Percentiles rank a stretch among this genome's conserved stretches.
These are phyloP conservation scores for Cnemophilus loriae DNA, from an alignment of 2,113 vertebrate genomes.

Conservation along the genomic window DNA sequence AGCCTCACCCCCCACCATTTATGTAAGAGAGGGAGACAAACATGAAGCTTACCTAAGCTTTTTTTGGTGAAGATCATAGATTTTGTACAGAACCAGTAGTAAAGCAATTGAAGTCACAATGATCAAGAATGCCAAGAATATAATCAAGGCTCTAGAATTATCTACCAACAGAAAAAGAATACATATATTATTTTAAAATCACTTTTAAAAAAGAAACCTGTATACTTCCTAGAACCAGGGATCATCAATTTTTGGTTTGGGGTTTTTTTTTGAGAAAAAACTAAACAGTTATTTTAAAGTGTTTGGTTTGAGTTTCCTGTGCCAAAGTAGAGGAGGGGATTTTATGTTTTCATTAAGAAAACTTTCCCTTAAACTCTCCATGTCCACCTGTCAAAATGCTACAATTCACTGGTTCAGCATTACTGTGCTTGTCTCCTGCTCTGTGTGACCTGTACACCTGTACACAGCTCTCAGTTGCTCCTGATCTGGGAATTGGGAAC, in stretches of 20 bases:
- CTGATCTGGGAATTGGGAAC: neutral
- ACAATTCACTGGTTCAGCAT: neutral
- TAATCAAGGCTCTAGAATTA: constrained; percentile 83
- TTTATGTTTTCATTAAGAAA: neutral
- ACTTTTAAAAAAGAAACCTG: neutral
- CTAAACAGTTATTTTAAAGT: neutral
- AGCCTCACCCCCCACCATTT: neutral
- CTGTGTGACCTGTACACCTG: neutral
- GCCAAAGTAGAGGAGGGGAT: neutral
- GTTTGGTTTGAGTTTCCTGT: neutral
- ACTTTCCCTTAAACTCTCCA: neutral
- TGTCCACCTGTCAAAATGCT: neutral
- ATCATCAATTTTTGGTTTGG: neutral
- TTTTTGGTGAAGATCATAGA: constrained; percentile 78
- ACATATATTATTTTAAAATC: neutral
- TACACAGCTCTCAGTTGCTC: neutral
- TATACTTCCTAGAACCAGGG: neutral
- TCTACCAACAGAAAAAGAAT: constrained; percentile 69
- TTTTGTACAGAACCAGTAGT: constrained; percentile 86
- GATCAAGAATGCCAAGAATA: constrained; percentile 85
- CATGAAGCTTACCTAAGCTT: constrained; percentile 73
- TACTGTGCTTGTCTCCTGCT: neutral
- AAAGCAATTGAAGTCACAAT: constrained; percentile 83
- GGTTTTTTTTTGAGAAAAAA: neutral
- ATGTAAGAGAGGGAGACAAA: neutral